Base-by-base conservation (phyloP, 2,113 vertebrate genomes). In the Rhinogobius similis region DNA sequence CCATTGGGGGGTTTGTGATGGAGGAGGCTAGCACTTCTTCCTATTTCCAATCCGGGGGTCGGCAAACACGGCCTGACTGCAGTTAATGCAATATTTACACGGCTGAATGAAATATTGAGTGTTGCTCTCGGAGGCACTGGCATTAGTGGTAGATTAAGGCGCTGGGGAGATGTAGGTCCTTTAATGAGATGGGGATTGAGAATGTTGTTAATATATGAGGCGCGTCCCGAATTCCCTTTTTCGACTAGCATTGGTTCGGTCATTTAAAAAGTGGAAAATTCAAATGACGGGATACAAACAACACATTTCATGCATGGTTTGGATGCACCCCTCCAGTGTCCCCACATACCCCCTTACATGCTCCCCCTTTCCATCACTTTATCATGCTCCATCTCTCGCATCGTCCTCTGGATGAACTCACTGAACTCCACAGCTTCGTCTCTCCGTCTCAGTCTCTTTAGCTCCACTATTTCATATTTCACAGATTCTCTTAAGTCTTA, bases 31-130 rank as follows among this genome's bases (percentile, higher is more conserved):
- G 73, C 74, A 27, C 10, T 29, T 65, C 67, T 10, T 55, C 52
- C 67, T 21, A 59, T 72, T 87, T 86, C 74, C 61, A 68, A 73
- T 75, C 74, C 50, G 48, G 68, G 20, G 36, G 52, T 55, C 58
- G 9, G 7, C 29, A 72, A 82, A 85, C 69, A 67, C 23, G 62
- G 73, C 67, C 76, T 39, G 72, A 70, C 84, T 74, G 75, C 78
- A 75, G 76, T 86, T 87, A 77, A 88, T 91, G 87, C 82, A 90
- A 90, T 90, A 91, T 91, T 91, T 89, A 90, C 84, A 83, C 74
- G 65, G 41, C 43, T 56, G 87, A 70, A 91, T 90, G 83, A 89
- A 91, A 90, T 90, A 90, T 91, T 89, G 78, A 90, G 82, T 65
- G 72, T 86, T 84, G 78, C 69, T 86, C 82, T 89, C 80, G 72